Conservation (phyloP, 2,113 vertebrate genomes). For the Mustela nigripes region DNA sequence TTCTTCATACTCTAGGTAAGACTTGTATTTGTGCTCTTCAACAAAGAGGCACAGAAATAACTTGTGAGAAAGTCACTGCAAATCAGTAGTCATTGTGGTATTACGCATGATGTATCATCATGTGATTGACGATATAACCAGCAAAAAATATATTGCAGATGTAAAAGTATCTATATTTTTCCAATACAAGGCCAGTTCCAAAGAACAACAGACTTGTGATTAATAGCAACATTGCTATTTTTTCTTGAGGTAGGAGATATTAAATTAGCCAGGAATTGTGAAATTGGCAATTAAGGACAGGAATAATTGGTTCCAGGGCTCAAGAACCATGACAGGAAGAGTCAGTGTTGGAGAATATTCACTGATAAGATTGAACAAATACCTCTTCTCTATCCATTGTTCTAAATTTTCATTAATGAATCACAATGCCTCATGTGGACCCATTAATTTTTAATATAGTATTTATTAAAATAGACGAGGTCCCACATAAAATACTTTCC, state of each 20-base stretch:
- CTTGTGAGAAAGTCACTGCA: not conserved
- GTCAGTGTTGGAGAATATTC: rapidly evolving
- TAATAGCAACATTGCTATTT: not conserved
- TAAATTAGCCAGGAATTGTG: not conserved
- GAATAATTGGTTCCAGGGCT: not conserved
- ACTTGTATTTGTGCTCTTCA: not conserved
- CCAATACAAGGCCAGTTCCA: not conserved
- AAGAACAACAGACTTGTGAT: not conserved
- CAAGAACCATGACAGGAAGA: not conserved
- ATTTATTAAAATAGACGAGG: not conserved
- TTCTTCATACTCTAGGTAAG: not conserved
- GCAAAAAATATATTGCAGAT: not conserved
- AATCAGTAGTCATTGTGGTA: not conserved
- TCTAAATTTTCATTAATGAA: not conserved
- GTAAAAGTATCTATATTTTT: not conserved
- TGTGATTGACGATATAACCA: not conserved
- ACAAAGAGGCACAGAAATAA: not conserved
- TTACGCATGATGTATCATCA: not conserved
- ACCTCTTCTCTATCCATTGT: not conserved
- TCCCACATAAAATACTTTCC: not conserved
- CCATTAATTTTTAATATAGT: not conserved
- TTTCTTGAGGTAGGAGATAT: not conserved
- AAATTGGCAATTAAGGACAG: not conserved
- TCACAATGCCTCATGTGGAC: not conserved
- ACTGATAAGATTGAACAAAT: not conserved